A percentile compares a stretch with the other conserved stretches of the same genome.
phyloP scores from a whole-genome alignment of 2,797 vertebrate genomes.

The Danio albolineatus region DNA sequence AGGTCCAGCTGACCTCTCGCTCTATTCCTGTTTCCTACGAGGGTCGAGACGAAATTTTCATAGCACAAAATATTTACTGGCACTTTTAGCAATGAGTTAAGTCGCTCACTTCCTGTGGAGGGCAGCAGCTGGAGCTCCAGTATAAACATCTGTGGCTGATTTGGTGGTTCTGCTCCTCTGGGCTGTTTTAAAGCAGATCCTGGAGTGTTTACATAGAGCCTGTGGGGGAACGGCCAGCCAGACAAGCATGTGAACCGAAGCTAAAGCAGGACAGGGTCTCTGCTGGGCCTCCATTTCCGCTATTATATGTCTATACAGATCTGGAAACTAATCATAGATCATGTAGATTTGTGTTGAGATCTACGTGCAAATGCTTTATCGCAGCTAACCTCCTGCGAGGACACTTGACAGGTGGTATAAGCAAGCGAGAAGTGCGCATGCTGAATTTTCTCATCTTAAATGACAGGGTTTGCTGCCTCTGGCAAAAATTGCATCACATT shows the following conservation, averaged over 20 bases:
- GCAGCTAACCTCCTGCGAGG: neutral
- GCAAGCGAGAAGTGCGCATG: neutral
- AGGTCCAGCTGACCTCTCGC: neutral
- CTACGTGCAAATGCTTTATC: slow-evolving; percentile 9
- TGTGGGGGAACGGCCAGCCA: slow-evolving; percentile 47
- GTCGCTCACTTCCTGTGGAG: slow-evolving; percentile 48
- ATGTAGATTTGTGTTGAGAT: slow-evolving; percentile 3
- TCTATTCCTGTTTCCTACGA: neutral
- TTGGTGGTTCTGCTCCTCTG: slow-evolving; percentile 49
- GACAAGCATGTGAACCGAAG: slow-evolving; percentile 50
- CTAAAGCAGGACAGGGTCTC: slow-evolving; percentile 33
- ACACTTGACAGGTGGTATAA: slow-evolving; percentile 11
- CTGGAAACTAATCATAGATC: slow-evolving; percentile 27
- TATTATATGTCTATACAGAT: slow-evolving; percentile 31
- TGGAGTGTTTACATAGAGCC: slow-evolving; percentile 55
- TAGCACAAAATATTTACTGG: slow-evolving; percentile 32
- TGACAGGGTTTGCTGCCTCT: neutral
- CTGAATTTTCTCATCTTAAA: neutral
- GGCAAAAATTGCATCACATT: neutral
- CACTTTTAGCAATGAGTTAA: slow-evolving; percentile 20
- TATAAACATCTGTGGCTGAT: slow-evolving; percentile 58
- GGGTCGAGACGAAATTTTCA: slow-evolving; percentile 13
- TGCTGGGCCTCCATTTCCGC: slow-evolving; percentile 10
- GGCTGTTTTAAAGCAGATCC: slow-evolving; percentile 54
- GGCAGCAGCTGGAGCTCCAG: slow-evolving; percentile 22